phyloP scores from a whole-genome alignment of 2,888 invertebrate genomes.

The Abrostola triplasia region DNA sequence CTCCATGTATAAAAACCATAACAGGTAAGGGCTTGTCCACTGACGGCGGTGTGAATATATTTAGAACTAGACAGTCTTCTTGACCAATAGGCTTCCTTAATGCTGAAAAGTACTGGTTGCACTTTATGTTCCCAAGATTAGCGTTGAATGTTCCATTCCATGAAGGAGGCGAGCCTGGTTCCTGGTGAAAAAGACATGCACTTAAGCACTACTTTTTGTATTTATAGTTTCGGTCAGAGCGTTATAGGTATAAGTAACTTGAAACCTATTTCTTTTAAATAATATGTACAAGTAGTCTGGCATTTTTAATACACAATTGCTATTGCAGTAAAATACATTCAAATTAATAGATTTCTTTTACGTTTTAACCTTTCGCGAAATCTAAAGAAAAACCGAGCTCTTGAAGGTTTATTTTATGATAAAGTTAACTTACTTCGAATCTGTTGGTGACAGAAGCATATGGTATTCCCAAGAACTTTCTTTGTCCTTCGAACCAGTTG shows the following conservation, averaged over 20 bases:
- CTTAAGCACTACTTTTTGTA: too few relatives aligned
- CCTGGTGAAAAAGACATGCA: conserved; percentile 39
- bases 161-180: conserved; percentile 54
- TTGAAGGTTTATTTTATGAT: not conserved
- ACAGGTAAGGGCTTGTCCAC: conserved; percentile 66
- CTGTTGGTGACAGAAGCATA: conserved; percentile 56
- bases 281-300: too few relatives aligned
- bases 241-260: too few relatives aligned
- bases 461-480: conserved; percentile 58
- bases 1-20: conserved; percentile 69
- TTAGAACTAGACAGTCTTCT: conserved; percentile 69
- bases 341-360: too few relatives aligned
- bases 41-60: conserved; percentile 70
- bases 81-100: conserved; percentile 47
- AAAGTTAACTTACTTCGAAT: conserved; percentile 50
- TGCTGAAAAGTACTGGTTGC: conserved; percentile 51
- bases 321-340: too few relatives aligned
- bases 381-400: not conserved
- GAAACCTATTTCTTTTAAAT: too few relatives aligned
- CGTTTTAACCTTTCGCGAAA: too few relatives aligned
- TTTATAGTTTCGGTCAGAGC: too few relatives aligned
- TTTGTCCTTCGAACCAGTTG: conserved; percentile 36
- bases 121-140: conserved; percentile 43
- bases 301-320: too few relatives aligned
- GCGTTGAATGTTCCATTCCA: conserved; percentile 58